Conservation (phyloP, 2,888 invertebrate species). For the Andrena dorsata region DNA sequence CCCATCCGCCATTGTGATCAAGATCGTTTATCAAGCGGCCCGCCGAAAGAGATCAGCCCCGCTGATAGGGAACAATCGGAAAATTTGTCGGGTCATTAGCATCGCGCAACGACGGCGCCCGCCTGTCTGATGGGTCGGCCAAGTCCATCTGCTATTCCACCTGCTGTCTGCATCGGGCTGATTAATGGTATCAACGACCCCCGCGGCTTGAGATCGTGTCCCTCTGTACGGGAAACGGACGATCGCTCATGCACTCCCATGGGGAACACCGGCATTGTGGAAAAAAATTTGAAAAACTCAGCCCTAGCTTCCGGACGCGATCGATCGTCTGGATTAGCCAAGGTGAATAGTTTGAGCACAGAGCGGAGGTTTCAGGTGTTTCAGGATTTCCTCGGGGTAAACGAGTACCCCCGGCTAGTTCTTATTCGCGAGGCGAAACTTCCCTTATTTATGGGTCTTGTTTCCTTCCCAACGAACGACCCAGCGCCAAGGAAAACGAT, state of each 20-base stretch:
- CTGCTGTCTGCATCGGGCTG: slow-evolving; percentile 51
- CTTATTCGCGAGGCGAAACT: too few relatives aligned
- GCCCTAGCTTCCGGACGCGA: background rate
- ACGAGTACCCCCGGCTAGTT: too few relatives aligned
- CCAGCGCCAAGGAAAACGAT: too few relatives aligned
- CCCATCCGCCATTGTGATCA: slow-evolving; percentile 56
- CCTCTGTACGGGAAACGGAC: background rate
- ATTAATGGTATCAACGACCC: slow-evolving; percentile 59
- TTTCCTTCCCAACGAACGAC: too few relatives aligned
- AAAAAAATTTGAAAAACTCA: slow-evolving; percentile 17
- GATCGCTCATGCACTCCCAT: slow-evolving; percentile 18
- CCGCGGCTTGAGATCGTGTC: slow-evolving; percentile 9
- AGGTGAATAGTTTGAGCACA: too few relatives aligned
- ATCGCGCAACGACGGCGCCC: slow-evolving; percentile 43
- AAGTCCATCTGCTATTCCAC: slow-evolving; percentile 55
- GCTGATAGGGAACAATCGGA: slow-evolving; percentile 62
- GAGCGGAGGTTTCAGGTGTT: background rate
- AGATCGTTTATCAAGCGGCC: slow-evolving; percentile 63
- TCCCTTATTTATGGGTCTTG: too few relatives aligned
- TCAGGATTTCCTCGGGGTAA: too few relatives aligned
- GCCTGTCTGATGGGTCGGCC: slow-evolving; percentile 41
- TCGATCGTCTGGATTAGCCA: background rate
- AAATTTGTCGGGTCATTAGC: slow-evolving; percentile 73
- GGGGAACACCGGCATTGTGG: background rate
- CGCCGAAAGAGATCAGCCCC: slow-evolving; percentile 22